phyloP scores from a whole-genome alignment of 2,888 invertebrate genomes.

The Tetrapedia diversipes region DNA sequence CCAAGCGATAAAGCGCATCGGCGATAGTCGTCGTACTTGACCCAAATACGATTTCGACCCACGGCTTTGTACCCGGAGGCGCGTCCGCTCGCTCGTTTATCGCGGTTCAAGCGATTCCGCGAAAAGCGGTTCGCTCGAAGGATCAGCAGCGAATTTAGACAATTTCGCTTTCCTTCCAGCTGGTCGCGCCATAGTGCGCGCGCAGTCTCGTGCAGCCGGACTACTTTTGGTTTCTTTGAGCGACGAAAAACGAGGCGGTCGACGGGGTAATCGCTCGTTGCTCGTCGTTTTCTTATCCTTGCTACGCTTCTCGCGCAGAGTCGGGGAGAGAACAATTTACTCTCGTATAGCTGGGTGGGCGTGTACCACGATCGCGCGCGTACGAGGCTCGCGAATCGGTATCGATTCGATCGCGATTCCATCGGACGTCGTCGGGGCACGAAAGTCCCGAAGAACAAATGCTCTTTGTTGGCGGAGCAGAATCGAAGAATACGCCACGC shows the following conservation, averaged over 20 bases:
- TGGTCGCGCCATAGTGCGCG: background rate
- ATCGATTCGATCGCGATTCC: background rate
- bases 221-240: too few species aligned
- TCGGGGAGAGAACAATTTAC: background rate
- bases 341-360: background rate
- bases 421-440: background rate
- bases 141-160: background rate
- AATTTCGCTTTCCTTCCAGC: background rate
- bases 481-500: background rate
- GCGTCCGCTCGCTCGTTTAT: background rate
- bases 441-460: constrained; percentile 12
- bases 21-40: constrained; percentile 34
- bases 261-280: background rate
- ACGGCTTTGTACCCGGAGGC: background rate
- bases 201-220: background rate
- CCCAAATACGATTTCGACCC: constrained; percentile 16
- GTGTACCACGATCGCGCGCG: too few species aligned
- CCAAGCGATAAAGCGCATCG: background rate
- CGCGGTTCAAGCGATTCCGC: background rate
- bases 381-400: background rate
- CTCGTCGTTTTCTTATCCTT: background rate
- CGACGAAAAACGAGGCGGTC: background rate
- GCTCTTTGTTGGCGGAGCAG: constrained; percentile 1
- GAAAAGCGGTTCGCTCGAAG: background rate
- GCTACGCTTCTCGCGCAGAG: background rate